Conservation (phyloP, 2,797 vertebrate species). For the Peromyscus nudipes region DNA sequence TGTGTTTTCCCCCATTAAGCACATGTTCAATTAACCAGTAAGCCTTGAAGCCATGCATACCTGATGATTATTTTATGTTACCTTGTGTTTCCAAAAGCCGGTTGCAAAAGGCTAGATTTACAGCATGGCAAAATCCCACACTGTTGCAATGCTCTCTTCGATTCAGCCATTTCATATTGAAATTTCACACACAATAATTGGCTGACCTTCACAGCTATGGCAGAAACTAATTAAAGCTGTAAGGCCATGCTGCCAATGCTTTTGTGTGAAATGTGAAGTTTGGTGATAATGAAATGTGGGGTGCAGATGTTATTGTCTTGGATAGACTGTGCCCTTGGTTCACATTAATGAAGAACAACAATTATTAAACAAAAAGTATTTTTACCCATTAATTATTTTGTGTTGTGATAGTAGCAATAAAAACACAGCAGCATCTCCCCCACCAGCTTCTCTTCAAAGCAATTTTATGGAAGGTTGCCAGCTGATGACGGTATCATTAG, state of each 20-base stretch:
- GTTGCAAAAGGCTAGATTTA: constrained; percentile 85
- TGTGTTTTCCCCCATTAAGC: constrained; percentile 13
- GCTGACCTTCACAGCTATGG: constrained; percentile 98
- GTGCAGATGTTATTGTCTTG: constrained; percentile 91
- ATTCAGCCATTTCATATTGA: constrained; percentile 92
- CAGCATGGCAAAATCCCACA: constrained; percentile 81
- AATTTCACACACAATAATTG: constrained; percentile 98
- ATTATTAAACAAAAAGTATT: constrained; percentile 90
- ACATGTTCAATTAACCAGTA: constrained; percentile 87
- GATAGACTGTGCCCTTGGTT: constrained; percentile 89
- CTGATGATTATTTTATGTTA: constrained; percentile 88
- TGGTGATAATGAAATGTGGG: constrained; percentile 97
- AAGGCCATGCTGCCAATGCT: constrained; percentile 93
- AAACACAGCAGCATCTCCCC: constrained; percentile 81
- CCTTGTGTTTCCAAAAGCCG: constrained; percentile 79
- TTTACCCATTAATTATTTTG: constrained; percentile 88
- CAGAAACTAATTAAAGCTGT: constrained; percentile 99
- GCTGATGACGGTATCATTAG: constrained; percentile 68
- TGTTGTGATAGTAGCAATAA: constrained; percentile 85
- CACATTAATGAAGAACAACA: constrained; percentile 90
- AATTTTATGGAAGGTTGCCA: constrained; percentile 81
- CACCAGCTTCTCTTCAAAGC: constrained; percentile 82
- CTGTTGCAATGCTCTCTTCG: constrained; percentile 89
- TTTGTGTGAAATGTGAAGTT: constrained; percentile 96
- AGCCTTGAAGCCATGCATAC: constrained; percentile 84